These are phyloP conservation scores for Exocentrus adspersus DNA, from an alignment of 2,888 invertebrate species.

Conservation along the genomic window DNA sequence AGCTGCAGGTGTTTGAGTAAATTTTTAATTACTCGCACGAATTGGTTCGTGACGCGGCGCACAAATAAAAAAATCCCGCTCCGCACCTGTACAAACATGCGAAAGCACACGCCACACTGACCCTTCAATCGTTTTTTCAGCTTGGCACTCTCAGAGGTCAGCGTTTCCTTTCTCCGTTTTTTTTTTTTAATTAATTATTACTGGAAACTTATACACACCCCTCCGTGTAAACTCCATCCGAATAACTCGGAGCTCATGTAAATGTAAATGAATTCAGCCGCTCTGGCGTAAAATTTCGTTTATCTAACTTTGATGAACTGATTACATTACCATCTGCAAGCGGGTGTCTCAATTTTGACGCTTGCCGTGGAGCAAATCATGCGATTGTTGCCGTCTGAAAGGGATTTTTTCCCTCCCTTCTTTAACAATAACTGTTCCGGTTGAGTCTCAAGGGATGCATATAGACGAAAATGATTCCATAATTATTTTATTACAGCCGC, in stretches of 20 bases:
- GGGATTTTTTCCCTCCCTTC: not conserved
- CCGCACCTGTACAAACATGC: no score
- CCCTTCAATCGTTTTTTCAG: no score
- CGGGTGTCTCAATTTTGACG: not conserved
- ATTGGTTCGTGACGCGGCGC: no score
- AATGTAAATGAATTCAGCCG: slow-evolving; percentile 17
- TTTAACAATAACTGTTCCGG: not conserved
- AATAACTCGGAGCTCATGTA: slow-evolving; percentile 14
- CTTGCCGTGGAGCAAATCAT: not conserved
- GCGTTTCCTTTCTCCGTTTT: not conserved
- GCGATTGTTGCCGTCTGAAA: not conserved
- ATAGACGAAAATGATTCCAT: no score
- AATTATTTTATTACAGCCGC: no score
- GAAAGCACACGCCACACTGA: no score
- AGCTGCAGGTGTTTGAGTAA: no score
- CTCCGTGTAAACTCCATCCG: slow-evolving; percentile 10
- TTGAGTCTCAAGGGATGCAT: no score
- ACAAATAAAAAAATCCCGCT: no score
- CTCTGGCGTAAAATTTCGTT: slow-evolving; percentile 19
- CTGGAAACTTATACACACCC: slow-evolving; percentile 6
- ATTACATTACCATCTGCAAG: slow-evolving; percentile 9
- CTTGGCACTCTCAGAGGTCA: no score
- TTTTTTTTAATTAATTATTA: slow-evolving; percentile 17
- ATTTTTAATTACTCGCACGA: no score
- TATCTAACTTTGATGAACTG: slow-evolving; percentile 21